phyloP scores from a whole-genome alignment of 2,113 vertebrate species.

The Cynopterus brachyotis region DNA sequence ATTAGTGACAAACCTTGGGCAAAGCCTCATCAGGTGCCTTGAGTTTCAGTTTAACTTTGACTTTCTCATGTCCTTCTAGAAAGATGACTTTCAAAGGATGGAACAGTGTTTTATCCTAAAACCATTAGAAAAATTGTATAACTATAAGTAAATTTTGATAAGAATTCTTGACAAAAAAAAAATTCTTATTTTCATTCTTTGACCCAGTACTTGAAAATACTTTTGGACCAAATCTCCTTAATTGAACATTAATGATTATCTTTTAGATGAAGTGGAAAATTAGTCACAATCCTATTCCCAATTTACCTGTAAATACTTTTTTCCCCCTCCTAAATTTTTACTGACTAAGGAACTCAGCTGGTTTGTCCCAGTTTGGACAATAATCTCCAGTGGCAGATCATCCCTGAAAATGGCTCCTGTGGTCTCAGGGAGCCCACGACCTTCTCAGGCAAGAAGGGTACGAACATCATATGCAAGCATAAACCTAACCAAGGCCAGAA shows the following conservation, averaged over 20 bases:
- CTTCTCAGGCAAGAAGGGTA: not conserved
- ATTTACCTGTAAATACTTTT: not conserved
- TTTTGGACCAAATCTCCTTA: not conserved
- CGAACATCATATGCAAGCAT: not conserved
- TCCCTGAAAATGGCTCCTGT: no score
- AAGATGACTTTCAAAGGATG: not conserved
- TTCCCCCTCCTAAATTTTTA: not conserved
- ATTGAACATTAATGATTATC: not conserved
- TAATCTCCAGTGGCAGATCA: not conserved
- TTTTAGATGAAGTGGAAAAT: not conserved
- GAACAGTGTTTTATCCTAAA: not conserved
- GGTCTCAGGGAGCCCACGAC: not conserved
- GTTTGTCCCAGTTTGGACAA: not conserved
- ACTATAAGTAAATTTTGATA: not conserved
- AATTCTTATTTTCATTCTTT: not conserved
- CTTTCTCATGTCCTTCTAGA: not conserved
- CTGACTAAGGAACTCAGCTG: not conserved
- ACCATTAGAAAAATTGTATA: not conserved
- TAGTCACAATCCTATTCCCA: not conserved
- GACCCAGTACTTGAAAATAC: not conserved
- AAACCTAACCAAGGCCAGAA: not conserved
- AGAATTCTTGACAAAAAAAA: not conserved
- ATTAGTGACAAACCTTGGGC: not conserved
- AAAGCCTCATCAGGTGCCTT: not conserved
- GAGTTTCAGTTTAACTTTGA: not conserved